These are phyloP conservation scores for Parthenolecanium corni DNA, from an alignment of 2,888 invertebrate species.

Conservation along the genomic window DNA sequence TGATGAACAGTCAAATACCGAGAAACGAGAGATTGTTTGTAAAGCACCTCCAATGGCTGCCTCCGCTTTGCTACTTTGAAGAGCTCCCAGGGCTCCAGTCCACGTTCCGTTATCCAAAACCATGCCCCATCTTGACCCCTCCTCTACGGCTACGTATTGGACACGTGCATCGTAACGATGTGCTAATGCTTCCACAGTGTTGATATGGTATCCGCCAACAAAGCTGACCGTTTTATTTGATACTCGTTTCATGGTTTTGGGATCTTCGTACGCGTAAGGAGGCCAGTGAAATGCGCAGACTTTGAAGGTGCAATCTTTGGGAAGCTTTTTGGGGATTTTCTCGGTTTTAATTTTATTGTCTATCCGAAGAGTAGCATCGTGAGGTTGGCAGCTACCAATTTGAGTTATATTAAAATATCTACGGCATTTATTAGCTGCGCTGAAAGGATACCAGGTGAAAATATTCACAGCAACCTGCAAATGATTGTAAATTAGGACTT, in stretches of 20 bases:
- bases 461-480: neutral
- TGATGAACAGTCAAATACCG: constrained; percentile 9
- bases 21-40: constrained; percentile 13
- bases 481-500: neutral
- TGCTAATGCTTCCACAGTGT: constrained; percentile 18
- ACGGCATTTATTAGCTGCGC: neutral
- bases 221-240: constrained; percentile 1
- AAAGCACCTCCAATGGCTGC: constrained; percentile 22
- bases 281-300: constrained; percentile 29
- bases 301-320: constrained; percentile 13
- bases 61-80: constrained; percentile 21
- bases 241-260: neutral
- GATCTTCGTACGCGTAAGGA: constrained; percentile 7
- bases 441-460: constrained; percentile 18
- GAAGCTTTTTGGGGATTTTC: neutral
- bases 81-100: constrained; percentile 28
- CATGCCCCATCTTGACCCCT: constrained; percentile 27
- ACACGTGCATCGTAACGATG: constrained; percentile 8
- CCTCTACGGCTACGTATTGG: neutral
- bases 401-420: neutral
- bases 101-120: constrained; percentile 25
- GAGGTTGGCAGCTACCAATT: neutral
- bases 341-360: too few species aligned
- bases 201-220: constrained; percentile 18
- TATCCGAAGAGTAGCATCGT: neutral